Evolutionary conservation across 1,140 invertebrate genomes (phyloP), one percentile per base, ranked within the genome.

Genomic region (Brachionus calyciflorus): DNA sequence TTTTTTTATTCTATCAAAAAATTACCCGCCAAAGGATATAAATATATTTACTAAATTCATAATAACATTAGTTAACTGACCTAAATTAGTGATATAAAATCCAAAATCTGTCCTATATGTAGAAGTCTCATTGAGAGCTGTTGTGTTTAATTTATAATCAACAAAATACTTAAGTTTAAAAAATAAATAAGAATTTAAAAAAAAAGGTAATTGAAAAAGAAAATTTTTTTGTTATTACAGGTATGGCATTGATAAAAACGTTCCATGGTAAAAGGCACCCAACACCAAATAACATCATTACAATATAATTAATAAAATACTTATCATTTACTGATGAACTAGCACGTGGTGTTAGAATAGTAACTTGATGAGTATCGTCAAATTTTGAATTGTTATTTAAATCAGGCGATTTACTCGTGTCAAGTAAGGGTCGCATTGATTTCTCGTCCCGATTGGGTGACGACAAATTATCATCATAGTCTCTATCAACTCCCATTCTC

Each of bases 21-120:
- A n/a, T n/a, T 68, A 68, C 63, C 65, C 65, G 21, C 44, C 69
- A 40, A 73, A 51, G 6, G 44, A 14, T 40, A 73, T 12, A 10
- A 55, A 5, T n/a, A 73, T 73, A 14, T 73, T 73, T 5, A 73
- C 28, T 17, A 73, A 55, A 30, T 73, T 73, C 44, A 73, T 73
- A 17, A 73, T 19, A n/a, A 73, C 69, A 55, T 73, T 73, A 17
- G 69, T 73, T 12, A 41, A 28, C 40, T 73, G 69, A 12, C 69
- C 69, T 37, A 73, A 40, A 40, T 73, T 73, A 21, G 19, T 30
- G 9, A 30, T 55, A 40, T 73, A 73, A 73, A 51, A 73, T 19
- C 46, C 10, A 55, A 73, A 73, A 24, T 55, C 33, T 12, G 26
- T 49, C 17, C 21, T 37, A 51, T 37, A 40, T 28, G 69, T 30